Evolutionary conservation across 2,888 invertebrate species (phyloP).

Genomic region (Aplocera efformata): DNA sequence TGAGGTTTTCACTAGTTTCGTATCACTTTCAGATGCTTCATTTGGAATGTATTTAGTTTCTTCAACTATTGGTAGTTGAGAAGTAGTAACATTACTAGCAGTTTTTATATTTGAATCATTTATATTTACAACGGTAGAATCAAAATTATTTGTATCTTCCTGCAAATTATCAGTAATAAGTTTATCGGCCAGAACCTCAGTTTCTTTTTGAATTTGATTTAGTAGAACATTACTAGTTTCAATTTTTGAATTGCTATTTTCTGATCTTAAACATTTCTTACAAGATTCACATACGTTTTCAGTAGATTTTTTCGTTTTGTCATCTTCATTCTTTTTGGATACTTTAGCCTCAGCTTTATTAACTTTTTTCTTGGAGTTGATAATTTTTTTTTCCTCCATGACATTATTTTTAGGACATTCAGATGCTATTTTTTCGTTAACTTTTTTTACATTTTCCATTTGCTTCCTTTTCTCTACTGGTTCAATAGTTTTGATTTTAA

Average conservation of each 20-base stretch:
- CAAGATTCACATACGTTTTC: conserved; percentile 17
- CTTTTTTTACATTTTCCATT: conserved; percentile 1
- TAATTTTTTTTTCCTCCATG: not conserved
- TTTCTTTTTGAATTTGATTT: conserved; percentile 1
- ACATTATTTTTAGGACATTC: conserved; percentile 1
- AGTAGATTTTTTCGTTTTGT: conserved; percentile 2
- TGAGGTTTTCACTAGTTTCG: conserved; percentile 21
- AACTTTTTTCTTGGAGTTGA: conserved; percentile 6
- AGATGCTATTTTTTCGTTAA: not conserved
- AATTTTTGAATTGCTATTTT: conserved; percentile 2
- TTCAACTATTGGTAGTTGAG: conserved; percentile 27
- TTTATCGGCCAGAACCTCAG: conserved; percentile 1
- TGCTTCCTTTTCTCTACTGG: not conserved
- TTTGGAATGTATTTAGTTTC: conserved; percentile 59
- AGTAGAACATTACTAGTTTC: not conserved
- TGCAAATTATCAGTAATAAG: conserved; percentile 1
- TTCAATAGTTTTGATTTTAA: conserved; percentile 2
- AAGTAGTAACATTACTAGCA: conserved; percentile 13
- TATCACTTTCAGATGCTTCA: conserved; percentile 28
- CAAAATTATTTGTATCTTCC: conserved; percentile 2
- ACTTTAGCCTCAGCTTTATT: conserved; percentile 1
- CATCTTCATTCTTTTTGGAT: conserved; percentile 1
- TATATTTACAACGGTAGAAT: conserved; percentile 1
- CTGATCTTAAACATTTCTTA: conserved; percentile 9
- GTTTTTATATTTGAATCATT: conserved; percentile 9